phyloP scores from a whole-genome alignment of 2,113 vertebrate species.

The Albula glossodonta region DNA sequence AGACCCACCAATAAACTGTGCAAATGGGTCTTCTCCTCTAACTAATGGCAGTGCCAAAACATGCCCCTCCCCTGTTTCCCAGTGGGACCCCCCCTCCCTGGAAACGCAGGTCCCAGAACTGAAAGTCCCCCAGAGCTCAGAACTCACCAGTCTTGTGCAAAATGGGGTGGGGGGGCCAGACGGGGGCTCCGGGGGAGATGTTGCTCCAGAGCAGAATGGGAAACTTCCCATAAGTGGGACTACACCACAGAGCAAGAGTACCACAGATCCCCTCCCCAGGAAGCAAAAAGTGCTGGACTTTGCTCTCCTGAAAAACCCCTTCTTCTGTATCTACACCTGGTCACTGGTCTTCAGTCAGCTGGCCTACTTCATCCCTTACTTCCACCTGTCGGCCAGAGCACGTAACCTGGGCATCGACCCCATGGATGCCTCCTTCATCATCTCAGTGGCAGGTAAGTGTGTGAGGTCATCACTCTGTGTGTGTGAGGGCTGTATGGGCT shows the following conservation, averaged over 20 bases:
- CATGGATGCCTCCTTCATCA: conserved; percentile 88
- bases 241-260: conserved; percentile 39
- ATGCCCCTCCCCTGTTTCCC: conserved; percentile 45
- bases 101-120: conserved; percentile 33
- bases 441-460: conserved; percentile 84
- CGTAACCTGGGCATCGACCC: conserved; percentile 78
- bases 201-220: conserved; percentile 52
- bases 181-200: conserved; percentile 38
- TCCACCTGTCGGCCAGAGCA: conserved; percentile 87
- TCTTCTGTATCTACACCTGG: conserved; percentile 90
- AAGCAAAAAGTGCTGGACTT: conserved; percentile 72
- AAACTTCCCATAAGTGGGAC: conserved; percentile 50
- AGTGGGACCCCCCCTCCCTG: conserved; percentile 44
- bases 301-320: conserved; percentile 81
- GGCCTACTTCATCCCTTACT: conserved; percentile 87
- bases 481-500: too few relatives aligned
- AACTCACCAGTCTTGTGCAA: conserved; percentile 42
- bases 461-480: neutral
- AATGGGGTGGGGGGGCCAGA: conserved; percentile 42
- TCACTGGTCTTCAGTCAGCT: conserved; percentile 89
- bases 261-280: conserved; percentile 32
- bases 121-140: conserved; percentile 46
- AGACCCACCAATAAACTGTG: conserved; percentile 56
- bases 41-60: conserved; percentile 65
- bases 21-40: conserved; percentile 55